These are phyloP conservation scores for Gastrophryne carolinensis DNA, from an alignment of 2,797 vertebrate species.

Conservation along the genomic window DNA sequence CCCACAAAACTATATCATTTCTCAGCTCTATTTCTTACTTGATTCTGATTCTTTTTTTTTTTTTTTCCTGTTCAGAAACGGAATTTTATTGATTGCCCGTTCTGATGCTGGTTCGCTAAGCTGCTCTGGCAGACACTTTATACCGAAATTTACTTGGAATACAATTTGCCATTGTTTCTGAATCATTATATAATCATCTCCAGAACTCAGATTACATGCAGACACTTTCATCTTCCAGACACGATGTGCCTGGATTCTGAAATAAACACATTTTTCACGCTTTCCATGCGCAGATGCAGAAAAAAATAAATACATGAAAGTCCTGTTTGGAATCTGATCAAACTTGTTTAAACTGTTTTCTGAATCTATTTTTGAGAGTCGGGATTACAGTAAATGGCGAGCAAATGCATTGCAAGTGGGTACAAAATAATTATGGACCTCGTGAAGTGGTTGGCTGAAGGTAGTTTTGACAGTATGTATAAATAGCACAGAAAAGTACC, in stretches of 20 bases:
- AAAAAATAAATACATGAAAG: background rate
- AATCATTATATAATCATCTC: slow-evolving; percentile 29
- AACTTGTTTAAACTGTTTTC: background rate
- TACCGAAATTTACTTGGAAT: background rate
- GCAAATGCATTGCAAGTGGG: background rate
- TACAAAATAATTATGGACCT: slow-evolving; percentile 29
- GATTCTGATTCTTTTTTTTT: background rate
- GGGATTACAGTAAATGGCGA: background rate
- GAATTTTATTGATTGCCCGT: slow-evolving; percentile 31
- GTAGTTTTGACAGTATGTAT: background rate
- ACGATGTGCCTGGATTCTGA: background rate
- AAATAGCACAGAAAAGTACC: background rate
- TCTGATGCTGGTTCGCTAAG: slow-evolving; percentile 14
- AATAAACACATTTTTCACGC: background rate
- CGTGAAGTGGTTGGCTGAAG: background rate
- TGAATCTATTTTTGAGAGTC: slow-evolving; percentile 1
- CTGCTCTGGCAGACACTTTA: slow-evolving; percentile 11
- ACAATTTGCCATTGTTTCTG: slow-evolving; percentile 22
- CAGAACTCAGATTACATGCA: slow-evolving; percentile 15
- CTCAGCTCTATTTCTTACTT: background rate
- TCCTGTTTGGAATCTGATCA: background rate
- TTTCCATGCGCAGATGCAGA: background rate
- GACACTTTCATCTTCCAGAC: background rate
- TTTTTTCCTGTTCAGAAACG: background rate
- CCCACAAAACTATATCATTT: background rate